phyloP scores from a whole-genome alignment of 35 echinoderm and acorn worm species.

The Strongylocentrotus purpuratus region DNA sequence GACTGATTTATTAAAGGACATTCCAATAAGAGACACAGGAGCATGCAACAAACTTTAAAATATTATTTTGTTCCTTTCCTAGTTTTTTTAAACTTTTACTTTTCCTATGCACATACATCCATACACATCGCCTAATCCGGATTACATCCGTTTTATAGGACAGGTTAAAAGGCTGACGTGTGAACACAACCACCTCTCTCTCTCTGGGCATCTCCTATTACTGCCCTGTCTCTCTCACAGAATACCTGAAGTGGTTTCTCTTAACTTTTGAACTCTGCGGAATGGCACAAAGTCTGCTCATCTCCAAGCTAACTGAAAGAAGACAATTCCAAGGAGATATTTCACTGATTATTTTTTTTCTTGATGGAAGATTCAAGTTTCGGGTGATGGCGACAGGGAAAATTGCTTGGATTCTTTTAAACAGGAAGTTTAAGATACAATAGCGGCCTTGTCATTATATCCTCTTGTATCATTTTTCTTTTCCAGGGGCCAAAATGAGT shows the following conservation, averaged over 20 bases:
- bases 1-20: no score
- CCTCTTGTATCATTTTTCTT: neutral
- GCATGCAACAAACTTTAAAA: no score
- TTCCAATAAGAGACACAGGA: no score
- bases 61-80: no score
- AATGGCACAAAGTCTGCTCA: neutral
- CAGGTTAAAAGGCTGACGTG: neutral
- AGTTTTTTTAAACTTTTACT: no score
- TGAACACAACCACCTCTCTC: neutral
- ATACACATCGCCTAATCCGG: no score
- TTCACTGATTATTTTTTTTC: neutral
- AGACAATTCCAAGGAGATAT: neutral
- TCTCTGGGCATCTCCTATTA: neutral
- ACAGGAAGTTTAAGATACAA: constrained; percentile 11
- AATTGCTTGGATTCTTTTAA: neutral
- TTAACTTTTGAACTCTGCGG: constrained; percentile 17
- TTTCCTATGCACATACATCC: no score
- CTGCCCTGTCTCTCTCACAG: neutral
- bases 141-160: no score
- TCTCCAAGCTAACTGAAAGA: neutral
- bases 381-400: neutral
- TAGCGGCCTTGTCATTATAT: neutral
- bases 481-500: neutral
- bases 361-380: neutral
- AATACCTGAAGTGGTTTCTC: constrained; percentile 17